Percentiles rank a stretch among this genome's conserved stretches.
Evolutionary conservation across 2,113 vertebrate genomes (phyloP).

Genomic region (Miniopterus natalensis): DNA sequence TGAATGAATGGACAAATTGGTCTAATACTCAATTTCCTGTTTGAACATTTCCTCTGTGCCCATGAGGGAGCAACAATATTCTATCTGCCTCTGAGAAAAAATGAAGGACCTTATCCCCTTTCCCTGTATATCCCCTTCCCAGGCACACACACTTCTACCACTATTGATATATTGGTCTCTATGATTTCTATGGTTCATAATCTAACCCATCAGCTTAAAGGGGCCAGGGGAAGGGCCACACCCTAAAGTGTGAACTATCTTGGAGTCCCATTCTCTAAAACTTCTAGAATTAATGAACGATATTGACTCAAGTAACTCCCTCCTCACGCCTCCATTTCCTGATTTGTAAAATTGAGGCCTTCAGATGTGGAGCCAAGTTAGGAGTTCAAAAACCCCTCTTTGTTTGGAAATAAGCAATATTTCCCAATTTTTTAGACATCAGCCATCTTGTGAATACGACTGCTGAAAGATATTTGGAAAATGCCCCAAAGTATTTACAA

Average conservation of each 20-base stretch:
- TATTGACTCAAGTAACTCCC: neutral
- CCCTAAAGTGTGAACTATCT: neutral
- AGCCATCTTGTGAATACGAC: neutral
- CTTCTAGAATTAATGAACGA: neutral
- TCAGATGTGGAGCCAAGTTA: neutral
- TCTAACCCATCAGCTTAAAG: neutral
- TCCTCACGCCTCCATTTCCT: neutral
- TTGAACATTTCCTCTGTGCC: neutral
- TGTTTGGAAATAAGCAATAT: neutral
- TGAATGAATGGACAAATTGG: neutral
- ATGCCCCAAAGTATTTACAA: constrained; percentile 3
- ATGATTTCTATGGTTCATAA: neutral
- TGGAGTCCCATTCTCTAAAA: neutral
- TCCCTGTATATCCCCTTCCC: neutral
- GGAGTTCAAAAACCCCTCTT: neutral
- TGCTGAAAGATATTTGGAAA: constrained; percentile 48
- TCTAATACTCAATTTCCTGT: neutral
- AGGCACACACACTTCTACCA: neutral
- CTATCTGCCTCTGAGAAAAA: neutral
- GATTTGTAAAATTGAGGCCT: neutral
- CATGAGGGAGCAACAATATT: neutral
- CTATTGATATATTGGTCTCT: neutral
- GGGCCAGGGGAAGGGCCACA: neutral
- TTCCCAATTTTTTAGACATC: constrained; percentile 14
- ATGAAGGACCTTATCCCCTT: neutral